Evolutionary conservation across 2,113 vertebrate genomes (phyloP).

Genomic region (Campylomormyrus tamandua): DNA sequence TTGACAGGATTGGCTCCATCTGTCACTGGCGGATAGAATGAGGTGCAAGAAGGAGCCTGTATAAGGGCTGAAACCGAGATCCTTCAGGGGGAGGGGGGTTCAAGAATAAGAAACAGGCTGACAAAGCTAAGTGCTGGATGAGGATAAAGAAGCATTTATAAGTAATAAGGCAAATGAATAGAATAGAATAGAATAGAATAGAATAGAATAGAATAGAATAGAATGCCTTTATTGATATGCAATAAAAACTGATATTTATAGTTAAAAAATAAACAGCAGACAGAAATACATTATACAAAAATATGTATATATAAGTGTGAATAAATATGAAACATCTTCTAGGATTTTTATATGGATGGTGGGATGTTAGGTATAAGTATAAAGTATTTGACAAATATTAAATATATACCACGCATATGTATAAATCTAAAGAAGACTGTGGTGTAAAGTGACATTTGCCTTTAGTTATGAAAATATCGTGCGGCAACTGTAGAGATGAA

Average conservation of each 20-base stretch:
- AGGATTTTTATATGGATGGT: not conserved
- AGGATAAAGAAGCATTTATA: not conserved
- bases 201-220: not conserved
- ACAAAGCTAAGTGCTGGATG: not conserved
- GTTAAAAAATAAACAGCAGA: not conserved
- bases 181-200: not conserved
- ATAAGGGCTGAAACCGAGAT: not conserved
- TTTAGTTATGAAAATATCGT: not conserved
- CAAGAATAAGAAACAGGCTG: not conserved
- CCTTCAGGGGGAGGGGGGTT: not conserved
- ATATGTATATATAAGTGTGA: not conserved
- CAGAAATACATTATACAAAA: not conserved
- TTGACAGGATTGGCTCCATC: constrained; percentile 24
- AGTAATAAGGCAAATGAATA: not conserved
- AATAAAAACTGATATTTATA: not conserved
- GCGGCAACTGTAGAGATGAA: not conserved
- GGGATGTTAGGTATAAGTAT: not conserved
- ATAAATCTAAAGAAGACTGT: not conserved
- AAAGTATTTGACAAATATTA: not conserved
- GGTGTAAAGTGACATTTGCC: not conserved
- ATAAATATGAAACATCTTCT: not conserved
- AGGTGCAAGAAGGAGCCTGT: not conserved
- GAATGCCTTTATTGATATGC: not conserved
- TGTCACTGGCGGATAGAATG: constrained; percentile 12
- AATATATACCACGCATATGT: not conserved